Evolutionary conservation across 1,140 invertebrate species (phyloP).

Genomic region (Pseudomyrmex sp.): DNA sequence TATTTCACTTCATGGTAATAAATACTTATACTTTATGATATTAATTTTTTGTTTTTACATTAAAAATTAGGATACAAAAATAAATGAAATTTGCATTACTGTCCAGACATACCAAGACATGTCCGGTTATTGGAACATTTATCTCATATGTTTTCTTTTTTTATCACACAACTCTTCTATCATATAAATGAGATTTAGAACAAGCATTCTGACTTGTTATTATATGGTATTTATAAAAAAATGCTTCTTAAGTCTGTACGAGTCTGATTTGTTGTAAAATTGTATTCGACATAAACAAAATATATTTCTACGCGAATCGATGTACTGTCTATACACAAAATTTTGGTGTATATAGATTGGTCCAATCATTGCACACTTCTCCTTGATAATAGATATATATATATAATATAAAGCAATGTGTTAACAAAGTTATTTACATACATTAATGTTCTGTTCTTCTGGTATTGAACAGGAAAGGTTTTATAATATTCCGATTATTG

Average conservation of each 20-base stretch:
- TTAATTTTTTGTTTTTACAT: no score
- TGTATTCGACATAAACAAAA: constrained; percentile 31
- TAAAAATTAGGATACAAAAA: no score
- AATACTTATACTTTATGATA: no score
- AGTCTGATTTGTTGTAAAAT: not conserved
- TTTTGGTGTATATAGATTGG: constrained; percentile 2
- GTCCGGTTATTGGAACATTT: no score
- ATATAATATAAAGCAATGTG: no score
- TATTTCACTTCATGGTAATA: no score
- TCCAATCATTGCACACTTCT: constrained; percentile 28
- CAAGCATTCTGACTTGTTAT: not conserved
- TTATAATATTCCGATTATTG: no score
- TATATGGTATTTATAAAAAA: constrained; percentile 27
- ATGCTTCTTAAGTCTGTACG: constrained; percentile 38
- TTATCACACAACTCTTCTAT: constrained; percentile 22
- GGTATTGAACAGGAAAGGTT: no score
- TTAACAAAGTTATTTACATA: no score
- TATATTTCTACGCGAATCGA: constrained; percentile 27
- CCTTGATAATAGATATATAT: not conserved
- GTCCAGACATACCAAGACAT: no score
- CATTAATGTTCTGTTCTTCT: no score
- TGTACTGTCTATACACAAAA: constrained; percentile 9
- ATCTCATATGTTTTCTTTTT: not conserved
- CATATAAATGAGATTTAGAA: constrained; percentile 13
- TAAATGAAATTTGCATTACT: no score